Percentiles rank a stretch among this genome's conserved stretches.
These are phyloP conservation scores for Vanacampus margaritifer DNA, from an alignment of 2,113 vertebrate species.

Conservation along the genomic window DNA sequence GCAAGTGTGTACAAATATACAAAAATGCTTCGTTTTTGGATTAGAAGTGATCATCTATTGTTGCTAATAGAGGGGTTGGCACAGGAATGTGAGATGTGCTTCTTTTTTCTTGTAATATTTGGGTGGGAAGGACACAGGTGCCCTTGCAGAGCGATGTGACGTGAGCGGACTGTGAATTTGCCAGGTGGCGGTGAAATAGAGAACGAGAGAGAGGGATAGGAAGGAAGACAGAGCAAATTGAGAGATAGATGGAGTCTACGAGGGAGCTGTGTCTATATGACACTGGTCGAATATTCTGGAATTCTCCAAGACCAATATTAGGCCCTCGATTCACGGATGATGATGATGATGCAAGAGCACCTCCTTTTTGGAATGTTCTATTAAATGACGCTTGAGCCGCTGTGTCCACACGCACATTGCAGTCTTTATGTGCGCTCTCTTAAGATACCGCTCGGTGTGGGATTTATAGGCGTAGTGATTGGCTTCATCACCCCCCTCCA, in stretches of 20 bases:
- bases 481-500: slow-evolving; percentile 71
- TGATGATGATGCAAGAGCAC: slow-evolving; percentile 29
- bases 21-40: slow-evolving; percentile 50
- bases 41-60: slow-evolving; percentile 69
- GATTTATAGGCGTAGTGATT: slow-evolving; percentile 75
- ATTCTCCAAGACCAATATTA: slow-evolving; percentile 34
- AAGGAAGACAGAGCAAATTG: slow-evolving; percentile 64
- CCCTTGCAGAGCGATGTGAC: slow-evolving; percentile 78
- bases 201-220: slow-evolving; percentile 55
- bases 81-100: slow-evolving; percentile 62
- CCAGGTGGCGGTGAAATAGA: slow-evolving; percentile 75
- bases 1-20: slow-evolving; percentile 37
- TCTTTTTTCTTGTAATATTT: slow-evolving; percentile 40
- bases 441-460: slow-evolving; percentile 57
- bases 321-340: slow-evolving; percentile 43
- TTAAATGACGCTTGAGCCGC: slow-evolving; percentile 30
- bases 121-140: slow-evolving; percentile 78
- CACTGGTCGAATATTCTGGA: slow-evolving; percentile 53
- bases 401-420: slow-evolving; percentile 38
- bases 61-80: slow-evolving; percentile 71
- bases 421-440: slow-evolving; percentile 48
- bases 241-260: slow-evolving; percentile 56
- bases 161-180: slow-evolving; percentile 80
- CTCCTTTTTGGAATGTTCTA: slow-evolving; percentile 27
- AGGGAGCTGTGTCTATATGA: slow-evolving; percentile 53